Evolutionary conservation across 2,797 vertebrate species (phyloP).

Genomic region (Malacoctenus gilli): DNA sequence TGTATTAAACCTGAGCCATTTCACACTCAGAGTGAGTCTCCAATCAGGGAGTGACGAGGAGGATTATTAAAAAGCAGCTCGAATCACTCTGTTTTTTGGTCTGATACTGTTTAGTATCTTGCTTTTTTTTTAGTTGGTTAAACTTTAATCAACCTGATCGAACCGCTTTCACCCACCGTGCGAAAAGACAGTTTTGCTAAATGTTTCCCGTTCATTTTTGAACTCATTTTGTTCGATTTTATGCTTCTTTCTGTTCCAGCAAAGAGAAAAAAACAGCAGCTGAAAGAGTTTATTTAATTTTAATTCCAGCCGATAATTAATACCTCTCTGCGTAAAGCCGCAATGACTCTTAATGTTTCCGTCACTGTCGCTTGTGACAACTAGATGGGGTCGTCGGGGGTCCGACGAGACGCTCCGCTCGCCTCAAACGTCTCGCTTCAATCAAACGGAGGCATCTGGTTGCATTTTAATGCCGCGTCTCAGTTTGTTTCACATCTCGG

Average conservation of each 20-base stretch:
- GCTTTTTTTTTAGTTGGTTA: no score
- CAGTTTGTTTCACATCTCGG: constrained; percentile 29
- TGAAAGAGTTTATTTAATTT: no score
- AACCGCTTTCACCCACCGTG: no score
- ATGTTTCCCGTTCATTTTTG: no score
- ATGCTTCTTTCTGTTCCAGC: no score
- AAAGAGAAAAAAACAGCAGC: no score
- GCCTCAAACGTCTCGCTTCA: constrained; percentile 20
- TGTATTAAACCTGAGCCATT: constrained; percentile 3
- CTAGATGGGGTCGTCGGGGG: background rate
- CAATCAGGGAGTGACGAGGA: background rate
- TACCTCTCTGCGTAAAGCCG: background rate
- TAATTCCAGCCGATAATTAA: background rate
- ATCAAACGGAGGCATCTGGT: constrained; percentile 42
- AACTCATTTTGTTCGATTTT: no score
- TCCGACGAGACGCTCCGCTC: constrained; percentile 3
- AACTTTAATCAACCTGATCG: no score
- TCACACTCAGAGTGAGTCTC: background rate
- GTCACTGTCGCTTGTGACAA: constrained; percentile 13
- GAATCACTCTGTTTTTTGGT: background rate
- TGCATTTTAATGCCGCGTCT: constrained; percentile 41
- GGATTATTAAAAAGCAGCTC: background rate
- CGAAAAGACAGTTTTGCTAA: no score
- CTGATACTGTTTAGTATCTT: constrained; percentile 2
- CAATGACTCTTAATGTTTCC: constrained; percentile 7